Evolutionary conservation across 1,140 invertebrate genomes (phyloP).

Genomic region (Vollenhovia emeryi): DNA sequence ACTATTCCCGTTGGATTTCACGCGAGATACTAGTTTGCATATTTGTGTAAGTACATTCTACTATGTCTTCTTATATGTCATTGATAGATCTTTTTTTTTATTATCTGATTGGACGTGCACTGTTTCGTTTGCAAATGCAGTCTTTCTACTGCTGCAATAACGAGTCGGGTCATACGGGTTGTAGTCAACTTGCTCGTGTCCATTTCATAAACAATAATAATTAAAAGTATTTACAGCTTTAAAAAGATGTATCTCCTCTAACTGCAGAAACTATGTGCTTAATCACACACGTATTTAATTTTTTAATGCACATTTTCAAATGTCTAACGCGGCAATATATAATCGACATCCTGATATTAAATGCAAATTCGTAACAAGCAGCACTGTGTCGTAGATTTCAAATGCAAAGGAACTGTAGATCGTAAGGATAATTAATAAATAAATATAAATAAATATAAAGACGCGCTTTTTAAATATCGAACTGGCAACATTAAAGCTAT

Average conservation of each 20-base stretch:
- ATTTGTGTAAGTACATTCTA: background rate
- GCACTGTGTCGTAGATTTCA: background rate
- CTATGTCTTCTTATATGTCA: background rate
- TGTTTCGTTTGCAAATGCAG: constrained; percentile 70
- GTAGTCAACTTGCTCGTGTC: constrained; percentile 21
- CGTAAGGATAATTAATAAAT: background rate
- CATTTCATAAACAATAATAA: constrained; percentile 43
- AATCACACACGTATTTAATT: constrained; percentile 16
- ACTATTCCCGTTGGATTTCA: background rate
- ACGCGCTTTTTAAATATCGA: background rate
- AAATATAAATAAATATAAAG: constrained; percentile 34
- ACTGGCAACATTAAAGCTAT: constrained; percentile 34
- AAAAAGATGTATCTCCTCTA: background rate
- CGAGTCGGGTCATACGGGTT: background rate
- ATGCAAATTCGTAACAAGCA: constrained; percentile 3
- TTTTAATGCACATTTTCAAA: background rate
- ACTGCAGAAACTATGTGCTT: background rate
- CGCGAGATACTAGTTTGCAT: background rate
- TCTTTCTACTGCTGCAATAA: constrained; percentile 42
- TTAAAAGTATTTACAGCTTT: constrained; percentile 53
- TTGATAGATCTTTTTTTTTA: constrained; percentile 54
- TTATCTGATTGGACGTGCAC: constrained; percentile 76
- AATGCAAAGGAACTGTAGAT: background rate
- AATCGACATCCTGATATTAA: constrained; percentile 6
- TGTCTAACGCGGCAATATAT: background rate